Percentiles rank a stretch among this genome's conserved stretches.
Evolutionary conservation across 2,113 vertebrate species (phyloP).

Genomic region (Paraplagusia blochii): DNA sequence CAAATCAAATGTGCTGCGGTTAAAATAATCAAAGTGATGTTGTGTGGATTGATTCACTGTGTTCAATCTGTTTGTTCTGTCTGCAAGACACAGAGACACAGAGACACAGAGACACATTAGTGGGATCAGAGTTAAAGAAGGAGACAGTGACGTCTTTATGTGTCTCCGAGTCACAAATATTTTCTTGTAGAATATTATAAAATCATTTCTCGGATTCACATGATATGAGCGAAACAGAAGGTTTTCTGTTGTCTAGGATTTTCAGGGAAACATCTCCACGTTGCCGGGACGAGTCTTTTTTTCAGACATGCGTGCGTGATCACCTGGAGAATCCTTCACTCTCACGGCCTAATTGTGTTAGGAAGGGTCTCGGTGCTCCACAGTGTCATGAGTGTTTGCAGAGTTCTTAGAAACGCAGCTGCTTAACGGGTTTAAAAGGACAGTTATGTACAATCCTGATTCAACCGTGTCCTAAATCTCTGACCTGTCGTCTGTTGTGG

Average conservation of each 20-base stretch:
- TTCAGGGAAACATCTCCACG: background rate
- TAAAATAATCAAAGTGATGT: too few relatives aligned
- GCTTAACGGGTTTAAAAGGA: constrained; percentile 1
- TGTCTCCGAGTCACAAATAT: constrained; percentile 18
- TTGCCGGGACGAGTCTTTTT: background rate
- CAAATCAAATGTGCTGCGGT: too few relatives aligned
- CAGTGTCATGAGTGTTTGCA: constrained; percentile 6
- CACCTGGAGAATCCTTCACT: background rate
- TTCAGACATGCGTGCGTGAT: background rate
- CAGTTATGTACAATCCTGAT: background rate
- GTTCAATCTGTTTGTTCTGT: background rate
- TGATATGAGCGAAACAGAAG: background rate
- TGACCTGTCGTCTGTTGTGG: background rate
- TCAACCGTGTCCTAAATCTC: background rate
- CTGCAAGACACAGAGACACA: background rate
- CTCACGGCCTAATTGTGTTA: constrained; percentile 16
- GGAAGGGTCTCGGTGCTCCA: constrained; percentile 9
- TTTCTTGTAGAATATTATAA: background rate
- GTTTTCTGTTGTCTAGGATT: background rate
- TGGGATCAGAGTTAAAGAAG: constrained; percentile 1
- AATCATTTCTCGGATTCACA: background rate
- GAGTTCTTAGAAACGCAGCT: constrained; percentile 15
- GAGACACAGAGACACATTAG: background rate
- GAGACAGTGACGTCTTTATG: background rate
- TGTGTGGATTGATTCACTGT: background rate